Conservation (phyloP, 2,113 vertebrate species). For the Ptychochromis oligacanthus region DNA sequence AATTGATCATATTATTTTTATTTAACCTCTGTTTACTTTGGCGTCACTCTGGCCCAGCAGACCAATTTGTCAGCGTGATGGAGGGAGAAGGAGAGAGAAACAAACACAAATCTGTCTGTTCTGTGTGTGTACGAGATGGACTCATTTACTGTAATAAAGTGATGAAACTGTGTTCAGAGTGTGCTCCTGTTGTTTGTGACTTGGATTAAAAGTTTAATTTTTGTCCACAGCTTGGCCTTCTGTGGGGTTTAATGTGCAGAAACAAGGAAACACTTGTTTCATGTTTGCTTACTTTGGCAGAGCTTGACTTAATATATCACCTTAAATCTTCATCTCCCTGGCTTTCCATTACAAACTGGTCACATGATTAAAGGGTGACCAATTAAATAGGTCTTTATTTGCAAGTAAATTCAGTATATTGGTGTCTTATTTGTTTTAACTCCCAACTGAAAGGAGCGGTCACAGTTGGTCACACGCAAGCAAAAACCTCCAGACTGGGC, state of each 20-base stretch:
- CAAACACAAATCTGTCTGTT: slow-evolving; percentile 58
- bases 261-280: neutral
- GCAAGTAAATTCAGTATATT: neutral
- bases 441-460: neutral
- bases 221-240: fast-evolving
- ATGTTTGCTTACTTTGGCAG: neutral
- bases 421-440: neutral
- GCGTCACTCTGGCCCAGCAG: neutral
- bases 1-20: neutral
- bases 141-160: slow-evolving; percentile 82
- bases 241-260: neutral
- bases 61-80: neutral
- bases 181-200: neutral
- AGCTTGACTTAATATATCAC: neutral
- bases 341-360: too few species aligned
- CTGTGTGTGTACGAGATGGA: slow-evolving; percentile 74
- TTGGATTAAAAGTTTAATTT: neutral
- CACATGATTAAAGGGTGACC: neutral
- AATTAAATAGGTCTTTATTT: neutral
- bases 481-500: too few species aligned
- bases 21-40: neutral
- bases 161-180: slow-evolving; percentile 72
- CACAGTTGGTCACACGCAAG: too few species aligned
- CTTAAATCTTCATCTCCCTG: too few species aligned
- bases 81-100: slow-evolving; percentile 55